Evolutionary conservation across 1,140 invertebrate species (phyloP), one percentile per base, ranked within the genome.

Genomic region (Cheumatopsyche charites): DNA sequence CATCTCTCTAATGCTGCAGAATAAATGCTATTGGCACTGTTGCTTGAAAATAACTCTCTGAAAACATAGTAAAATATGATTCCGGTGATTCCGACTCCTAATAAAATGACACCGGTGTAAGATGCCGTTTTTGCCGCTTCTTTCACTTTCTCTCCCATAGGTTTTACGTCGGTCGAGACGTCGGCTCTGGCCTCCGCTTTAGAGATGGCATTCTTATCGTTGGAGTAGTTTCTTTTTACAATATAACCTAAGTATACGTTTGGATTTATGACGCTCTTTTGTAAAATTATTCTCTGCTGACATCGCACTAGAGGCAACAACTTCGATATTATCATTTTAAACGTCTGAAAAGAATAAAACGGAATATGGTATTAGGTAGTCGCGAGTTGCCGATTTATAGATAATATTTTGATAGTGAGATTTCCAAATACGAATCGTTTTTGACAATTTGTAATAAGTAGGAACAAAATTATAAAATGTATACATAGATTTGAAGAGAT

Each of bases 11-110:
- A 83, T 7, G 94, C 93, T 78, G 88, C 87, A 9, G 88, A 88
- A 78, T 95, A 97, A 70, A 97, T 87, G 77, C 89, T 92, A 83
- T 92, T 93, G 0, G 93, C 89, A 82, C 94, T 96, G 75, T 92
- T 90, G 75, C 87, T 89, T 2, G 94, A 96, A 83, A 96, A 95
- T 19, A 97, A 81, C 82, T 97, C 95, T 68, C 87, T 86, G 76
- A 94, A 92, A 72, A 96, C 88, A 43, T 90, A 87, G 80, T 91
- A 96, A 77, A 94, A 90, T 80, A 97, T 89, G 1, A 90, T 79
- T 58, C 89, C 90, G 23, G 91, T 93, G 0, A 95, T 86, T 21
- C 90, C 90, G 49, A 94, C 78, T 15, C 94, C 94, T 36, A 88
- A 80, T 29, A 95, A 70, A 66, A 96, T 93, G n/a, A 96, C 88